A percentile compares a stretch with the other conserved stretches of the same genome.
Evolutionary conservation across 2,888 invertebrate species (phyloP).

Genomic region (Hirtodrosophila duncani): DNA sequence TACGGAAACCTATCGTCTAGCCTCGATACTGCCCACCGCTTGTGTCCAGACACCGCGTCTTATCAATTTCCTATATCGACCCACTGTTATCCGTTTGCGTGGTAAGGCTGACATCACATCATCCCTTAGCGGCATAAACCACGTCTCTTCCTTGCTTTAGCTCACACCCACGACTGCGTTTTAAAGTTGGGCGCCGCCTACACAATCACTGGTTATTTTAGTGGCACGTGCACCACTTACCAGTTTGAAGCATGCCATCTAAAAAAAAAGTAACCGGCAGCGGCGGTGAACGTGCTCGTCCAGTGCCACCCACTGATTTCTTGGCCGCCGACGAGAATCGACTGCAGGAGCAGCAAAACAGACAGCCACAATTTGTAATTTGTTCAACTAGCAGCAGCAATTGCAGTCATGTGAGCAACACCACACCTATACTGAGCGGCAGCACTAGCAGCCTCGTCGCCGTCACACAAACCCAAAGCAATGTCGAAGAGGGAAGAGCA

Average conservation of each 20-base stretch:
- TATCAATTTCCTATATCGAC: slow-evolving; percentile 54
- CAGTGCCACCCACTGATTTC: slow-evolving; percentile 38
- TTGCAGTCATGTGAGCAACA: neutral
- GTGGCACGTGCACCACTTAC: slow-evolving; percentile 42
- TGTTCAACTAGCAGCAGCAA: slow-evolving; percentile 5
- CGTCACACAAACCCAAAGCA: too few relatives aligned
- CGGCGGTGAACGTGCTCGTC: slow-evolving; percentile 5
- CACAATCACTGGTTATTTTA: slow-evolving; percentile 66
- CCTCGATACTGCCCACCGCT: slow-evolving; percentile 63
- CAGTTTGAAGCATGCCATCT: slow-evolving; percentile 75
- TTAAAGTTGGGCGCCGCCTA: slow-evolving; percentile 72
- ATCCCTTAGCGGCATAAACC: neutral
- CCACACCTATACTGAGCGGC: slow-evolving; percentile 9
- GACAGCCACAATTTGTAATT: neutral
- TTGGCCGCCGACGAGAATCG: slow-evolving; percentile 5
- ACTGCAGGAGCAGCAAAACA: neutral
- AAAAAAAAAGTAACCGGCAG: slow-evolving; percentile 35
- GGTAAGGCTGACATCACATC: slow-evolving; percentile 39
- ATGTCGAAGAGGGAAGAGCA: neutral
- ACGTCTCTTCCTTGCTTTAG: slow-evolving; percentile 22
- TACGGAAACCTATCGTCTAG: slow-evolving; percentile 57
- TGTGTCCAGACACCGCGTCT: slow-evolving; percentile 62
- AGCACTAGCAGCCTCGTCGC: neutral
- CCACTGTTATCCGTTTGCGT: slow-evolving; percentile 53
- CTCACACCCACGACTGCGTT: slow-evolving; percentile 66